Evolutionary conservation across 2,888 invertebrate genomes (phyloP).

Genomic region (Liopterus haemorrhoidalis): DNA sequence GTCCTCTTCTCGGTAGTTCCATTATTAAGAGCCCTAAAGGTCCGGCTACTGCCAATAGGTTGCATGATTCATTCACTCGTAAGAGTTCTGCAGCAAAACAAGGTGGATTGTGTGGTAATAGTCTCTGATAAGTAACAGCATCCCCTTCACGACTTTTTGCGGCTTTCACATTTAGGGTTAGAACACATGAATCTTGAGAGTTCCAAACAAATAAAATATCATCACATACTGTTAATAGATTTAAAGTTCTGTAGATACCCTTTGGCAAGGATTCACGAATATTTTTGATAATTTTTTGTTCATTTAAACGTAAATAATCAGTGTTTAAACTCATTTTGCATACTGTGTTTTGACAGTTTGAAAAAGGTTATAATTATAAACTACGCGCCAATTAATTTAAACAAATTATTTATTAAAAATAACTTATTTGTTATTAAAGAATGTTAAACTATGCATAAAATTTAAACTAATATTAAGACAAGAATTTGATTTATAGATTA

Average conservation of each 20-base stretch:
- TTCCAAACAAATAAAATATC: conserved; percentile 66
- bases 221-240: conserved; percentile 59
- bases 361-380: too few species aligned
- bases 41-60: conserved; percentile 65
- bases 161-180: conserved; percentile 55
- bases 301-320: conserved; percentile 54
- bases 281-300: conserved; percentile 57
- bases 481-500: too few species aligned
- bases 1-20: conserved; percentile 67
- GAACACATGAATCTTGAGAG: conserved; percentile 56
- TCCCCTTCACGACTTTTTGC: conserved; percentile 44
- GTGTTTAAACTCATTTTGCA: conserved; percentile 55
- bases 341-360: too few species aligned
- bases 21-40: conserved; percentile 62
- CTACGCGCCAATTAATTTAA: too few species aligned
- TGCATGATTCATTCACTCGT: conserved; percentile 58
- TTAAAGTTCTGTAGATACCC: conserved; percentile 53
- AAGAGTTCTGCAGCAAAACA: conserved; percentile 64
- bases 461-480: too few species aligned
- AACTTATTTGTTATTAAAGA: too few species aligned
- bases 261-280: conserved; percentile 52
- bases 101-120: conserved; percentile 62
- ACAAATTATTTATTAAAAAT: too few species aligned
- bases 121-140: conserved; percentile 59
- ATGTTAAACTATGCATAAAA: too few species aligned